Percentiles rank a stretch among this genome's conserved stretches.
Evolutionary conservation across 2,113 vertebrate species (phyloP).

Genomic region (Okapia johnstoni): DNA sequence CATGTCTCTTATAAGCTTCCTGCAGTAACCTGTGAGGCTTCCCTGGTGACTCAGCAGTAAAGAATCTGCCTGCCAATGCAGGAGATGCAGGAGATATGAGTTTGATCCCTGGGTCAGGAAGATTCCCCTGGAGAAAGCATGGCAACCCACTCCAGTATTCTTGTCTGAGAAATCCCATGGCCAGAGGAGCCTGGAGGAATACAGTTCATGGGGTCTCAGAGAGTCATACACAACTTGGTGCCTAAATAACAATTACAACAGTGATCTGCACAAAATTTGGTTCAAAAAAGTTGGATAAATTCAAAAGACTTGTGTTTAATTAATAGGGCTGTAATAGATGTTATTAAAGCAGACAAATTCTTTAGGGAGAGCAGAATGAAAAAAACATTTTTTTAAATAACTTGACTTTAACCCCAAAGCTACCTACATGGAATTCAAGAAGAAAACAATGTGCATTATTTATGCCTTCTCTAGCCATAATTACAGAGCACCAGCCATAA

Average conservation of each 20-base stretch:
- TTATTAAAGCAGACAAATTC: neutral
- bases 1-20: neutral
- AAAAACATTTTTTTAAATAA: neutral
- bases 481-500: neutral
- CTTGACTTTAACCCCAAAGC: constrained; percentile 8
- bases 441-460: neutral
- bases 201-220: neutral
- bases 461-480: neutral
- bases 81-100: neutral
- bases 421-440: neutral
- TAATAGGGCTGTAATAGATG: neutral
- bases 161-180: neutral
- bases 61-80: neutral
- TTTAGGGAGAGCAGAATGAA: neutral
- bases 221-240: neutral
- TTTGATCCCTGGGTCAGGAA: neutral
- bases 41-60: neutral
- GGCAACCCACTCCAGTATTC: neutral
- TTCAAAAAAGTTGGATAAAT: neutral
- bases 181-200: neutral
- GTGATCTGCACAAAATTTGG: neutral
- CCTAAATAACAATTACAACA: neutral
- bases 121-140: neutral
- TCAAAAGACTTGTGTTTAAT: neutral
- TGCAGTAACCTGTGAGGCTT: neutral